Conservation (phyloP, 2,797 vertebrate genomes). For the Bradypodion ventrale region DNA sequence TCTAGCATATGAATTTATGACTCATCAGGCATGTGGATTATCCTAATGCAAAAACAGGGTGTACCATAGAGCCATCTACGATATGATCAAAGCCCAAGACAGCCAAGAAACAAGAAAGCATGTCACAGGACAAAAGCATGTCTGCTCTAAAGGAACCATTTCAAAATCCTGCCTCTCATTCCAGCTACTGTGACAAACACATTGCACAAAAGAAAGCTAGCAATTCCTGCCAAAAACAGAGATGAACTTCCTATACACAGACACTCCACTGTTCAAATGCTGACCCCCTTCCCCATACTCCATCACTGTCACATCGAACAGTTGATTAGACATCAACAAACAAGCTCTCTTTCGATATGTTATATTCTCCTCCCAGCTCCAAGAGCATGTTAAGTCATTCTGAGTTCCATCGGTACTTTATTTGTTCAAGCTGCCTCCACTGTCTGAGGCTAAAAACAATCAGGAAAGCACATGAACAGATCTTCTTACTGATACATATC, state of each 20-base stretch:
- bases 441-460: slow-evolving; percentile 9
- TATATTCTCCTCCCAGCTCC: background rate
- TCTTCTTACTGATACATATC: too few species aligned
- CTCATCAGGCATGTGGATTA: background rate
- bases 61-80: background rate
- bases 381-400: slow-evolving; percentile 10
- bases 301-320: background rate
- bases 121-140: background rate
- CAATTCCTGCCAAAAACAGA: background rate
- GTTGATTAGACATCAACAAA: background rate
- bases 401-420: slow-evolving; percentile 10
- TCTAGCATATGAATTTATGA: background rate
- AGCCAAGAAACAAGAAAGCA: background rate
- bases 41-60: background rate
- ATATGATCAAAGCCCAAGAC: background rate
- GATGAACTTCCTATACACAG: slow-evolving; percentile 1
- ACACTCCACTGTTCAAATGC: background rate
- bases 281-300: background rate
- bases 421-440: slow-evolving; percentile 18
- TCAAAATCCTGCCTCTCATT: background rate
- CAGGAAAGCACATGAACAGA: background rate
- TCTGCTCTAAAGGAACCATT: background rate
- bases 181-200: background rate
- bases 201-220: background rate
- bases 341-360: background rate